Evolutionary conservation across 2,888 invertebrate species (phyloP).

Genomic region (Reticulitermes lucifugus): DNA sequence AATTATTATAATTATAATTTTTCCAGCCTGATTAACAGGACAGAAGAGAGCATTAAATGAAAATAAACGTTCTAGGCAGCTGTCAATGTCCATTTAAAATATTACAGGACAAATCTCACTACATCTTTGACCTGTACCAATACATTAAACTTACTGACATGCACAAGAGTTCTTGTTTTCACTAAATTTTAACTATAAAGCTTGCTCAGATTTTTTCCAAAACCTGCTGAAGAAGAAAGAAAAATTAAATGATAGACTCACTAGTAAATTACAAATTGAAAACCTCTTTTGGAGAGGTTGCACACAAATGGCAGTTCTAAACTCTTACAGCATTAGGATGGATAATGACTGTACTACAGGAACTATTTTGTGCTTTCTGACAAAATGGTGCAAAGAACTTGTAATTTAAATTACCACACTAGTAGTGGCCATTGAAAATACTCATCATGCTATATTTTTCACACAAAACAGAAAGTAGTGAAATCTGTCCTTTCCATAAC

Average conservation of each 20-base stretch:
- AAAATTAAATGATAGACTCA: too few relatives aligned
- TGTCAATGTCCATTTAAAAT: slow-evolving; percentile 1
- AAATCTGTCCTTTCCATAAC: neutral
- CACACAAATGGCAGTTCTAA: too few relatives aligned
- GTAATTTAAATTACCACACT: neutral
- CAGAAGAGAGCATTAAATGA: neutral
- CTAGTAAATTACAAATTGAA: too few relatives aligned
- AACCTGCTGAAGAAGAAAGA: too few relatives aligned
- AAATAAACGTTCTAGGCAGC: neutral
- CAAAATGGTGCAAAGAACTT: neutral
- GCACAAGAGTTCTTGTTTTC: neutral
- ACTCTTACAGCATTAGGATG: too few relatives aligned
- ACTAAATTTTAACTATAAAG: too few relatives aligned
- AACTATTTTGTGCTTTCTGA: neutral
- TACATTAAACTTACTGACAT: neutral
- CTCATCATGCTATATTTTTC: neutral
- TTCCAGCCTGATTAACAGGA: neutral
- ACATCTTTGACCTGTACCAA: neutral
- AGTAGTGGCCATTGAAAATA: neutral
- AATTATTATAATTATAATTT: neutral
- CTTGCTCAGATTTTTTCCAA: too few relatives aligned
- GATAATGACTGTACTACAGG: too few relatives aligned
- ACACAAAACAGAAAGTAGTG: neutral
- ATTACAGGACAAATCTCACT: slow-evolving; percentile 4
- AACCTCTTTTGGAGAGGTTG: too few relatives aligned